Conservation (phyloP, 2,888 invertebrate species). For the Xylophagus ater region DNA sequence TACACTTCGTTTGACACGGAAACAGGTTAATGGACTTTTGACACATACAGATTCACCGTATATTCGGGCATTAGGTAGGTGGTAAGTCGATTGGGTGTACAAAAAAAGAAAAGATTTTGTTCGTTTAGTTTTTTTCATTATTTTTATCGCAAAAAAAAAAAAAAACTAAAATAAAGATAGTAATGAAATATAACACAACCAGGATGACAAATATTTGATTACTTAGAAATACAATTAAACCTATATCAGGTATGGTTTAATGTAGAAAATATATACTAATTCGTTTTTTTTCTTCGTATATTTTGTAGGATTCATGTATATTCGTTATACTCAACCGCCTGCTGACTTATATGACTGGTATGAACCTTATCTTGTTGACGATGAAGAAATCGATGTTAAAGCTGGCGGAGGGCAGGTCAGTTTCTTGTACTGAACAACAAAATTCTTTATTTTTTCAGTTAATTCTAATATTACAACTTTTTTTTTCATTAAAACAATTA, state of each 20-base stretch:
- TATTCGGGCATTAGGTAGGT: constrained; percentile 82
- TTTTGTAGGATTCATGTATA: constrained; percentile 57
- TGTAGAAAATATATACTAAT: constrained; percentile 4
- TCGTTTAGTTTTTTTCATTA: constrained; percentile 3
- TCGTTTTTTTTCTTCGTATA: constrained; percentile 14
- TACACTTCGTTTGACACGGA: constrained; percentile 90
- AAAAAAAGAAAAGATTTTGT: constrained; percentile 8
- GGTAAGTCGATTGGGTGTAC: constrained; percentile 38
- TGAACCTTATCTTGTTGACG: constrained; percentile 89
- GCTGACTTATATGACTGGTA: constrained; percentile 95
- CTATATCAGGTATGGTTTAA: constrained; percentile 12
- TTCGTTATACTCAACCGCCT: constrained; percentile 92
- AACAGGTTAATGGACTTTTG: constrained; percentile 91
- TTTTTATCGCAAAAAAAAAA: constrained; percentile 3
- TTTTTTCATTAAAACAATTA: constrained; percentile 4
- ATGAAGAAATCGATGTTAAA: constrained; percentile 94
- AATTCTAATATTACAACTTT: constrained; percentile 10
- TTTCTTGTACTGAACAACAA: constrained; percentile 15
- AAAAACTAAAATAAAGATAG: background rate
- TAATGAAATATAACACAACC: background rate
- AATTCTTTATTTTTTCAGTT: background rate
- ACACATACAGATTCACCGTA: constrained; percentile 95
- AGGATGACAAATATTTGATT: background rate
- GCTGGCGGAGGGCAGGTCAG: constrained; percentile 87
- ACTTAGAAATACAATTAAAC: too few relatives aligned